Evolutionary conservation across 2,113 vertebrate species (phyloP).

Genomic region (Lamprotornis superbus): DNA sequence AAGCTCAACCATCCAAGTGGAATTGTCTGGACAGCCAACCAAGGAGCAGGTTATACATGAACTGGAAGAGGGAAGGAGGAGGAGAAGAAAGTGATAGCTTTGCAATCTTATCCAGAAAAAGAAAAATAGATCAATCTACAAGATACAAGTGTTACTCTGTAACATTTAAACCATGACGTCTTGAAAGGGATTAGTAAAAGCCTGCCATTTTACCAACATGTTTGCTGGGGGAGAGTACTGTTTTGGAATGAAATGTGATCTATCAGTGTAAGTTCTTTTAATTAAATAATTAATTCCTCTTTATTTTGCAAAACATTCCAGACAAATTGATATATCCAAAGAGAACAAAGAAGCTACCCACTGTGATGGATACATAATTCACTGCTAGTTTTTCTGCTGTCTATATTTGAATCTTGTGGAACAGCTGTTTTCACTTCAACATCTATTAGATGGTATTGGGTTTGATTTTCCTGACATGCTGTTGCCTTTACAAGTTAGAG

Average conservation of each 20-base stretch:
- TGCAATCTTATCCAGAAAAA: background rate
- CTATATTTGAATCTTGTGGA: background rate
- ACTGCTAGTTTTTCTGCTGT: background rate
- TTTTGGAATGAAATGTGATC: background rate
- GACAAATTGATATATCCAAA: background rate
- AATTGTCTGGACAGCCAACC: background rate
- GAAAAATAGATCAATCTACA: background rate
- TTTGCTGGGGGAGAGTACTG: background rate
- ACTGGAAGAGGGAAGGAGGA: background rate
- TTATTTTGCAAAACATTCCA: background rate
- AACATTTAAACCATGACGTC: background rate
- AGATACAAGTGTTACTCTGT: accelerated
- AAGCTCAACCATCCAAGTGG: background rate
- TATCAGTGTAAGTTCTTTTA: background rate
- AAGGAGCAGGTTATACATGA: background rate
- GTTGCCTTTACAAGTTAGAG: background rate
- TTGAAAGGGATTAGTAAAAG: background rate
- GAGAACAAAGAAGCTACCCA: background rate
- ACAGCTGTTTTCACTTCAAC: background rate
- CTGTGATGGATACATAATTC: background rate
- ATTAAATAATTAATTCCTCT: background rate
- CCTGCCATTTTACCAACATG: background rate
- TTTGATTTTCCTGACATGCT: background rate
- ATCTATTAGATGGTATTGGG: background rate
- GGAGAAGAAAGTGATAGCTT: background rate